phyloP scores from a whole-genome alignment of 2,113 vertebrate genomes.

The Bombycilla garrulus region DNA sequence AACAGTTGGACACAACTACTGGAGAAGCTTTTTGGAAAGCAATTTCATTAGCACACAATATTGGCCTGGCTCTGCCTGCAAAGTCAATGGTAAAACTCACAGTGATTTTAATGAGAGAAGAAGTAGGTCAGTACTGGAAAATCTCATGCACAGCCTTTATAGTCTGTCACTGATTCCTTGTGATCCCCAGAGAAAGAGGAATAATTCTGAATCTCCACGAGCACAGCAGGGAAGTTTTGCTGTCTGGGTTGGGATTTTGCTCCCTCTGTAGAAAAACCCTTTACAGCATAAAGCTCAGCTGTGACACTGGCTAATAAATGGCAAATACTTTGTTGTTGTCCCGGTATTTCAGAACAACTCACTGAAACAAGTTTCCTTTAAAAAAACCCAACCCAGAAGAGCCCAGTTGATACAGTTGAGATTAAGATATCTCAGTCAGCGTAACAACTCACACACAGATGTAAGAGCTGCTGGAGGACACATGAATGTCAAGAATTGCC shows the following conservation, averaged over 20 bases:
- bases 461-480: background rate
- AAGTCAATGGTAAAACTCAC: conserved; percentile 26
- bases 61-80: conserved; percentile 29
- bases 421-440: background rate
- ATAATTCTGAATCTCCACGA: background rate
- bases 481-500: background rate
- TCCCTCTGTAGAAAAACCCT: background rate
- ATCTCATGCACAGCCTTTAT: conserved; percentile 56
- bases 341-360: background rate
- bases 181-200: conserved; percentile 21
- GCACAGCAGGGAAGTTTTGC: background rate
- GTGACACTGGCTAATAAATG: background rate
- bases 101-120: conserved; percentile 61
- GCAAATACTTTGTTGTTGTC: background rate
- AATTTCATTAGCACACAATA: conserved; percentile 52
- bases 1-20: conserved; percentile 23
- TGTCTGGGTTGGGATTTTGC: background rate
- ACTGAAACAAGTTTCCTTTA: background rate
- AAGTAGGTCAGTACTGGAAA: conserved; percentile 65
- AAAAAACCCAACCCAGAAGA: background rate
- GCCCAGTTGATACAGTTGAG: background rate
- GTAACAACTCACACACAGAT: background rate
- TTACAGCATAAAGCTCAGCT: background rate
- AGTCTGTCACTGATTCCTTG: conserved; percentile 25
- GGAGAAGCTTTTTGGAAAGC: conserved; percentile 50